phyloP scores from a whole-genome alignment of 2,888 invertebrate species.

The Nysson spinosus region DNA sequence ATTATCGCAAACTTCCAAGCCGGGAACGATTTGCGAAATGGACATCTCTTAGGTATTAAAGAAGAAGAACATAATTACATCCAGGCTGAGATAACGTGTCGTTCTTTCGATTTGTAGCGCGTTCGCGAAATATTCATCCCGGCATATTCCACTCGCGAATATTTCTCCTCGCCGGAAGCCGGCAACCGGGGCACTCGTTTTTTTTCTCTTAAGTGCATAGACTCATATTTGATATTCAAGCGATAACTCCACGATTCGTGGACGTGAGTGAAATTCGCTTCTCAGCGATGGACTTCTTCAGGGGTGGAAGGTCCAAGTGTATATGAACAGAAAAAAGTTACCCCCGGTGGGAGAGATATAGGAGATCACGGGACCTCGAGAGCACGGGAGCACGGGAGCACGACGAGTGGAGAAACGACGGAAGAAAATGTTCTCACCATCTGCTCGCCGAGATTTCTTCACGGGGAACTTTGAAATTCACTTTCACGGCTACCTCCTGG shows the following conservation, averaged over 20 bases:
- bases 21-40: background rate
- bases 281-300: background rate
- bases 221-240: constrained; percentile 40
- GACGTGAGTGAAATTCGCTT: constrained; percentile 34
- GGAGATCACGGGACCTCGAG: background rate
- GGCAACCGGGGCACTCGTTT: too few relatives aligned
- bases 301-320: too few relatives aligned
- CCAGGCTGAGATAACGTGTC: too few relatives aligned
- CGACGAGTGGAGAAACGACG: background rate
- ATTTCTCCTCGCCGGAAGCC: too few relatives aligned
- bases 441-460: constrained; percentile 35
- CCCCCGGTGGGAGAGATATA: background rate
- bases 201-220: constrained; percentile 29
- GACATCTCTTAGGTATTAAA: too few relatives aligned
- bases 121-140: too few relatives aligned
- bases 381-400: background rate
- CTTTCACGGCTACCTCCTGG: constrained; percentile 24
- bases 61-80: too few relatives aligned
- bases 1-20: constrained; percentile 16
- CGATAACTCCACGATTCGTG: constrained; percentile 31
- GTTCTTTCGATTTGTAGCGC: too few relatives aligned
- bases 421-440: constrained; percentile 42
- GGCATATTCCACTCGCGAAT: too few relatives aligned
- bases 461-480: constrained; percentile 30
- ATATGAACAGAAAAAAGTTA: background rate